Evolutionary conservation across 2,113 vertebrate species (phyloP).

Genomic region (Oreochromis aureus): DNA sequence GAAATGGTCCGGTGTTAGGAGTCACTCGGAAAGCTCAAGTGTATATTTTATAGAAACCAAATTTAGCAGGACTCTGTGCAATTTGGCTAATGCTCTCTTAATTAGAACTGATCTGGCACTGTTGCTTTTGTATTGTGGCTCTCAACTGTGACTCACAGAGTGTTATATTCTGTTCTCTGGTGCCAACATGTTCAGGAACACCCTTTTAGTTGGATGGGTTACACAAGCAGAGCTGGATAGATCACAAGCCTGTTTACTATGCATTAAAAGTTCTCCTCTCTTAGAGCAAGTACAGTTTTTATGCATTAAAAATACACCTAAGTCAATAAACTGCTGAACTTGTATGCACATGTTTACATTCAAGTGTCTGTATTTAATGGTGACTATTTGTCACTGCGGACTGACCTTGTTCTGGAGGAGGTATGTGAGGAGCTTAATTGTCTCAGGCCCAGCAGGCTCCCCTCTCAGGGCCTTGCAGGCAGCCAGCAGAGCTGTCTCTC

Average conservation of each 20-base stretch:
- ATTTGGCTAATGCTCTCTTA: not conserved
- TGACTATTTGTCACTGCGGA: not conserved
- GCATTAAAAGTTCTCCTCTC: not conserved
- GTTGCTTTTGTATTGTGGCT: not conserved
- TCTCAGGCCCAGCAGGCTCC: slow-evolving; percentile 7
- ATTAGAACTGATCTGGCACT: not conserved
- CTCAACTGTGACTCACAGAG: not conserved
- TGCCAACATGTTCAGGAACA: not conserved
- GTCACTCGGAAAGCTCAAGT: not conserved
- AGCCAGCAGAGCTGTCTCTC: slow-evolving; percentile 66
- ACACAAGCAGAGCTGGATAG: not conserved
- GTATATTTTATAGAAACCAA: not conserved
- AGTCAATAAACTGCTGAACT: not conserved
- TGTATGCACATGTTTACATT: not conserved
- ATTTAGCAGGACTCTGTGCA: not conserved
- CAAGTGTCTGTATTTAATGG: not conserved
- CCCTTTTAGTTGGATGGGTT: not conserved
- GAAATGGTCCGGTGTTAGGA: not conserved
- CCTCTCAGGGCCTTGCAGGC: slow-evolving; percentile 54
- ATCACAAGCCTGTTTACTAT: slow-evolving; percentile 4
- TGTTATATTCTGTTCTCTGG: not conserved
- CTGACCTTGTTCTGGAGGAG: slow-evolving; percentile 60
- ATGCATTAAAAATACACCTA: slow-evolving; percentile 15
- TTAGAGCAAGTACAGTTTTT: not conserved
- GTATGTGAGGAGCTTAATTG: slow-evolving; percentile 50